phyloP scores from a whole-genome alignment of 2,888 invertebrate genomes.

The Nebria brevicollis region DNA sequence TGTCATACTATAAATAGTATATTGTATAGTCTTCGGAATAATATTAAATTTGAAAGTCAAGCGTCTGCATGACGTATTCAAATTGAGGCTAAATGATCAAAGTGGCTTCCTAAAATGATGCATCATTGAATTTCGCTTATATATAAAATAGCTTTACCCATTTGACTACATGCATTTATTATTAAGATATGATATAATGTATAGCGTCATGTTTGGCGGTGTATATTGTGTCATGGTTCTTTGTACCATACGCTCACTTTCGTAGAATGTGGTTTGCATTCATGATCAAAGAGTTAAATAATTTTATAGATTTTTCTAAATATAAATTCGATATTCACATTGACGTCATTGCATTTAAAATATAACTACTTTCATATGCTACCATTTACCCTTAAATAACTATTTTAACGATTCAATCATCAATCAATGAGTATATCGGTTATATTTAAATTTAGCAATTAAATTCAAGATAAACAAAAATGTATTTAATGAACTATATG shows the following conservation, averaged over 20 bases:
- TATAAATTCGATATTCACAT: neutral
- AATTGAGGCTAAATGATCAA: neutral
- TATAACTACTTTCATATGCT: too few species aligned
- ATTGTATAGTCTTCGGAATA: neutral
- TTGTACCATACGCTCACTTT: neutral
- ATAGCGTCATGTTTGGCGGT: neutral
- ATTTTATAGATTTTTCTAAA: neutral
- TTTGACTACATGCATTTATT: neutral
- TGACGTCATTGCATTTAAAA: too few species aligned
- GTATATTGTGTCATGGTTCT: neutral
- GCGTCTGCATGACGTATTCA: neutral
- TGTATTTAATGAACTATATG: neutral
- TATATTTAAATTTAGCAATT: too few species aligned
- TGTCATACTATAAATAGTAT: conserved; percentile 18
- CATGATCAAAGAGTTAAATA: neutral
- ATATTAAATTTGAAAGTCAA: conserved; percentile 6
- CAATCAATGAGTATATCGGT: too few species aligned
- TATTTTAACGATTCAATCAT: too few species aligned
- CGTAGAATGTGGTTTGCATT: neutral
- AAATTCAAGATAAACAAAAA: too few species aligned
- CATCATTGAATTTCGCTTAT: neutral
- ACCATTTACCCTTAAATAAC: too few species aligned
- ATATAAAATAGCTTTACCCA: too few species aligned
- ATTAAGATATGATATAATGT: neutral
- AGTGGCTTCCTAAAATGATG: neutral